phyloP scores from a whole-genome alignment of 2,888 invertebrate species.

The Diploptera punctata region DNA sequence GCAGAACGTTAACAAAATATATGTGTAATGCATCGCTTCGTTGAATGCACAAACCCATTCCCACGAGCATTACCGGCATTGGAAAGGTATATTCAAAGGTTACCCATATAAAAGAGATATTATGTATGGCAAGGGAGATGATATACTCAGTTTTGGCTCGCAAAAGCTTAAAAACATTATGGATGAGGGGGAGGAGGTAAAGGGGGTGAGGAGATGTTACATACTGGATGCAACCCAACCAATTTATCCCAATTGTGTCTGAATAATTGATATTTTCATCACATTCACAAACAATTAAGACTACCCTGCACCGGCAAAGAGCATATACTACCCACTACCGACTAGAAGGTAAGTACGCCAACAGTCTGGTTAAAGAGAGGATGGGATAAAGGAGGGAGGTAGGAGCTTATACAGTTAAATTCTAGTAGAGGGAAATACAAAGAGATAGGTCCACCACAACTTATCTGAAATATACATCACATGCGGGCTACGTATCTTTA shows the following conservation, averaged over 20 bases:
- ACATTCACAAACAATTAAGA: conserved; percentile 43
- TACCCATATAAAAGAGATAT: conserved; percentile 24
- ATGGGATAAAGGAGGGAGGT: not conserved
- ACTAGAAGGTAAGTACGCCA: conserved; percentile 19
- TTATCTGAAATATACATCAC: conserved; percentile 25
- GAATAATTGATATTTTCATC: conserved; percentile 45
- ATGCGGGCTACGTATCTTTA: not conserved
- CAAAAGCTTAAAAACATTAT: conserved; percentile 38
- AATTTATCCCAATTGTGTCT: conserved; percentile 42
- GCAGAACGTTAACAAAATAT: conserved; percentile 21
- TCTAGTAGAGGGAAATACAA: not conserved
- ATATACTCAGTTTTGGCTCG: conserved; percentile 12
- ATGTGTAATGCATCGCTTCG: conserved; percentile 17
- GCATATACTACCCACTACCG: conserved; percentile 24
- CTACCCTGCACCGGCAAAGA: conserved; percentile 24
- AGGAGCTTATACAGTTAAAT: conserved; percentile 21
- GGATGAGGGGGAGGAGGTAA: not conserved
- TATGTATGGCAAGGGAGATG: conserved; percentile 22
- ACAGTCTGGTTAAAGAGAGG: not conserved
- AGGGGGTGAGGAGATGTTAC: not conserved
- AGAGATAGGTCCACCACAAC: not conserved
- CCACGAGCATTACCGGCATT: conserved; percentile 23
- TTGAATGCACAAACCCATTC: conserved; percentile 12
- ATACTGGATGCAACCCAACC: conserved; percentile 33
- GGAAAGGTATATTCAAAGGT: conserved; percentile 35